phyloP scores from a whole-genome alignment of 1,140 invertebrate genomes.

The Aphelinus atriplicis region DNA sequence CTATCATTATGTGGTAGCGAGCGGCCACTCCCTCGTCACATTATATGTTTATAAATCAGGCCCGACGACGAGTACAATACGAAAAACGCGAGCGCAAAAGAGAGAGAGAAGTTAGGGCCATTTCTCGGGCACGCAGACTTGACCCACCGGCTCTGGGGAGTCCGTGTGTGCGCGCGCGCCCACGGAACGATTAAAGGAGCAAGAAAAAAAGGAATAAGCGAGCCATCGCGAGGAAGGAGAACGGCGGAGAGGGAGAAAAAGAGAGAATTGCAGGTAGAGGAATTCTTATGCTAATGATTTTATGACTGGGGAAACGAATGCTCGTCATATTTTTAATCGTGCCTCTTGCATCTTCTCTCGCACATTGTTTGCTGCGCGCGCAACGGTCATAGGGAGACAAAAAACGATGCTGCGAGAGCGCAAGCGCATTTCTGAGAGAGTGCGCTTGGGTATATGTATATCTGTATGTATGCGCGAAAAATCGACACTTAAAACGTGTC shows the following conservation, averaged over 20 bases:
- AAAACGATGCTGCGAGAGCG: background rate
- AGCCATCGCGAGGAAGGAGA: background rate
- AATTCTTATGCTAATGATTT: constrained; percentile 69
- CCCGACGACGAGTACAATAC: constrained; percentile 55
- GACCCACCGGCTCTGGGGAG: constrained; percentile 34
- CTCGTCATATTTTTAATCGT: constrained; percentile 68
- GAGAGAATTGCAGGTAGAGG: constrained; percentile 60
- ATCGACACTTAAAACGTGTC: constrained; percentile 26
- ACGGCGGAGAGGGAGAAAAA: constrained; percentile 20
- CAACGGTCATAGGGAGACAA: too few species aligned
- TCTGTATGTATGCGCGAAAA: constrained; percentile 46
- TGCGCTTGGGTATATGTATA: background rate
- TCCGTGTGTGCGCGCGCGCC: too few species aligned
- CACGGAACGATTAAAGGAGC: constrained; percentile 40
- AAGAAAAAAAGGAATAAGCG: background rate
- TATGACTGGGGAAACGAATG: constrained; percentile 67
- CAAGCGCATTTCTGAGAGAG: background rate
- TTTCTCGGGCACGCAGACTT: constrained; percentile 30
- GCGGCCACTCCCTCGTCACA: constrained; percentile 66
- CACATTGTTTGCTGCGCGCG: constrained; percentile 23
- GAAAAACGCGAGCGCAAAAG: constrained; percentile 37
- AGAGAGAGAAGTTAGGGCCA: constrained; percentile 14
- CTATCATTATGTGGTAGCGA: constrained; percentile 68
- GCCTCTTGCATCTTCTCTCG: constrained; percentile 53
- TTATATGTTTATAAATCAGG: constrained; percentile 69